Evolutionary conservation across 92 coral and sea anemone species (phyloP), one percentile per base, ranked within the genome.

Genomic region (Palythoa grandiflora): DNA sequence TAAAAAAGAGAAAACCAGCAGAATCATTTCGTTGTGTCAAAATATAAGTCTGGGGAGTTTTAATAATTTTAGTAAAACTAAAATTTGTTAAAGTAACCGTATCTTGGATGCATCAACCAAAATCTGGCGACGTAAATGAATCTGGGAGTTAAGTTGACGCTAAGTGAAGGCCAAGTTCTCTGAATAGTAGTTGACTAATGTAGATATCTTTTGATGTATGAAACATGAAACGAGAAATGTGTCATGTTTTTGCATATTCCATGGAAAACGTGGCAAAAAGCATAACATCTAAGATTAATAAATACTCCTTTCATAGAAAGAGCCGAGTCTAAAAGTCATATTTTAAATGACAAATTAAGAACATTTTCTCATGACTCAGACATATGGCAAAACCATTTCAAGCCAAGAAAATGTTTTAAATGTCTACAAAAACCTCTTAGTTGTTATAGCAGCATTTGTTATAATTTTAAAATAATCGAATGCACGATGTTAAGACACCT

Each of bases 211-310:
- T 65, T 65, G 37, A 70, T 70, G 13, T 70, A 54, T 40, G 84
- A 63, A 39, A 68, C 37, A 65, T 63, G 60, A 68, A 71, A 81
- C 60, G 57, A 51, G 71, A 66, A 19, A 53, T 77, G 21, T 51
- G 4, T 2, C 55, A 21, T 2, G 20, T 17, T 75, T 19, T 48
- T 6, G 35, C 54, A 20, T 6, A 66, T n/a, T 7, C 36, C 28
- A 8, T 4, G 3, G 15, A 35, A 70, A 38, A 70, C 75, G 75
- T 70, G 75, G 75, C 44, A 70, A 70, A 35, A 70, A 70, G 47
- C 47, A 28, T 11, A 70, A 35, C 17, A 9, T 12, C 40, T 37
- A 15, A 70, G 2, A 14, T 35, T 70, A 4, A 44, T 44, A 44
- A 44, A 44, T 44, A 3, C 50, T 2, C 50, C 50, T 44, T 8